Evolutionary conservation across 2,888 invertebrate species (phyloP), one percentile per base, ranked within the genome.

Genomic region (Lomographa bimaculata): DNA sequence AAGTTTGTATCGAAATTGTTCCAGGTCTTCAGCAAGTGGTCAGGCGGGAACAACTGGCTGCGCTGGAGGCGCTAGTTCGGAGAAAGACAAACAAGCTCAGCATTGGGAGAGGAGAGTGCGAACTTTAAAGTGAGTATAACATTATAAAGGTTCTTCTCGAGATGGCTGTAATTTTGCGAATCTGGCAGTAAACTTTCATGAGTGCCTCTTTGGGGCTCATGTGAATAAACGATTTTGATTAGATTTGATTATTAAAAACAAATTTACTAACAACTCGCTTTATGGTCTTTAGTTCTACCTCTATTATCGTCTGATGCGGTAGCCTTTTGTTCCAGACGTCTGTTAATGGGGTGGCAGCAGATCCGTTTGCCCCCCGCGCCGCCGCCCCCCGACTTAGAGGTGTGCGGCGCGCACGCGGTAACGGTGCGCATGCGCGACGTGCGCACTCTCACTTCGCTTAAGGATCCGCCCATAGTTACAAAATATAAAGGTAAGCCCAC

Each of bases 291-390:
- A n/a, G n/a, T n/a, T n/a, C n/a, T n/a, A n/a, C n/a, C n/a, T n/a
- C n/a, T n/a, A n/a, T n/a, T n/a, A n/a, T n/a, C n/a, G n/a, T n/a
- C n/a, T n/a, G n/a, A n/a, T n/a, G n/a, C n/a, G n/a, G n/a, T n/a
- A n/a, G n/a, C n/a, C n/a, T n/a, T n/a, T n/a, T n/a, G n/a, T 38
- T 48, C 0, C 69, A 81, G 82, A 39, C 79, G 81, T 14, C 93
- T 98, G 91, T 91, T 96, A 18, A 86, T 94, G 14, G 97, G 97
- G 26, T 97, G 97, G 90, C 96, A 97, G 61, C 95, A 96, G 79
- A 93, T 96, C 5, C 90, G 95, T 17, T 93, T 94, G 0, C 98
- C 98, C 20, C 94, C 95, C 64, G 92, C 93, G 2, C 96, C 97
- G 0, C 92, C 93, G n/a, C 84, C 94, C 7, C 95, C 97, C 0